These are phyloP conservation scores for Oenanthe oenanthe DNA, from an alignment of 2,113 vertebrate species.

Conservation along the genomic window DNA sequence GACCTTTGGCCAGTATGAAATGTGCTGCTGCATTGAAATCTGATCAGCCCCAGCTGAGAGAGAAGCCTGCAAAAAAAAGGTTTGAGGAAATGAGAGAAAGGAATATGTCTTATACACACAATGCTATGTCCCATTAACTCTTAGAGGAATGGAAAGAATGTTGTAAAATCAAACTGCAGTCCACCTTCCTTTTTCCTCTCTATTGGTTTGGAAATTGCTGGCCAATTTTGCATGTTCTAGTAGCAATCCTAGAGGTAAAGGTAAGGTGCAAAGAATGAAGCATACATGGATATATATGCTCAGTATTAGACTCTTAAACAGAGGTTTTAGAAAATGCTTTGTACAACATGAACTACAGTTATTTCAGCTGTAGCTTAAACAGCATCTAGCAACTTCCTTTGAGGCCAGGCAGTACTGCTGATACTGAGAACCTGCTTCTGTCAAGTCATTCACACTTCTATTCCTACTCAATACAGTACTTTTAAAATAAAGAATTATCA, in stretches of 20 bases:
- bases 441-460: background rate
- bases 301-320: background rate
- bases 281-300: background rate
- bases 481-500: background rate
- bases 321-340: background rate
- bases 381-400: background rate
- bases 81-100: background rate
- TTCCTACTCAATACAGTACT: background rate
- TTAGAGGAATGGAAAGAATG: background rate
- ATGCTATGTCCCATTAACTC: background rate
- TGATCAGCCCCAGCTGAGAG: background rate
- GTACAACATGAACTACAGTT: background rate
- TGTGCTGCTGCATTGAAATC: background rate
- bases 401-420: background rate
- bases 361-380: background rate
- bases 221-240: background rate
- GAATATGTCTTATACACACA: background rate
- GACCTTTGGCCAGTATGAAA: background rate
- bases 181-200: background rate
- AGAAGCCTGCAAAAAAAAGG: background rate
- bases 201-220: background rate
- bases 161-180: background rate
- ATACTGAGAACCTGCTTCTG: background rate
- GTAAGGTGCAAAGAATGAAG: background rate
- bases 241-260: background rate